Conservation (phyloP, 2,113 vertebrate species). For the Callithrix jacchus region DNA sequence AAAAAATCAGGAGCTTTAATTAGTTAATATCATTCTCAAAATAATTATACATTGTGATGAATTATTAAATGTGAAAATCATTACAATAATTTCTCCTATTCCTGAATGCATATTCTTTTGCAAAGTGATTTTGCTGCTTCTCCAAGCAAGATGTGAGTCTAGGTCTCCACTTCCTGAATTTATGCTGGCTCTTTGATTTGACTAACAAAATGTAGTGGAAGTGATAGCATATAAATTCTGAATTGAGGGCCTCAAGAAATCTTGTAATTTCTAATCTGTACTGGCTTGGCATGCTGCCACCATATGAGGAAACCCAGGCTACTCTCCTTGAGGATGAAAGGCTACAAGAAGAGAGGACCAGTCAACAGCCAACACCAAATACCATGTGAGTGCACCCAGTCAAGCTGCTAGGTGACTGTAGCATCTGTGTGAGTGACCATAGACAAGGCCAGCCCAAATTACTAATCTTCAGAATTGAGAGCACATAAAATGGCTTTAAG, state of each 20-base stretch:
- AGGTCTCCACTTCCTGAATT: background rate
- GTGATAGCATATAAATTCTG: background rate
- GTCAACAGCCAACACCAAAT: background rate
- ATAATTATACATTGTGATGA: conserved; percentile 29
- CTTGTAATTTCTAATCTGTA: background rate
- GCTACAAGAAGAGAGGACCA: background rate
- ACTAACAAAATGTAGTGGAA: background rate
- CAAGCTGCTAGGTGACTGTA: background rate
- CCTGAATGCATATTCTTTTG: background rate
- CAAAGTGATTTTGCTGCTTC: background rate
- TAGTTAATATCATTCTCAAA: conserved; percentile 18
- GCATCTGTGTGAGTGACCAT: background rate
- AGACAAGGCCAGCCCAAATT: background rate
- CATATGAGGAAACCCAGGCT: background rate
- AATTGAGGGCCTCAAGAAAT: background rate
- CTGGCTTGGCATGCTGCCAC: background rate
- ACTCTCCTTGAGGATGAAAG: background rate
- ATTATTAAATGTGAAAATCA: background rate
- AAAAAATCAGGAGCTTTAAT: background rate
- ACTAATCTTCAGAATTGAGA: background rate
- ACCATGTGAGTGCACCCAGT: background rate
- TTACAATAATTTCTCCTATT: background rate
- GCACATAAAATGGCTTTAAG: background rate
- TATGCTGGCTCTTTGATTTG: conserved; percentile 15
- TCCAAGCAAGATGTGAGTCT: background rate